Conservation (phyloP, 2,113 vertebrate genomes). For the Prionailurus bengalensis region DNA sequence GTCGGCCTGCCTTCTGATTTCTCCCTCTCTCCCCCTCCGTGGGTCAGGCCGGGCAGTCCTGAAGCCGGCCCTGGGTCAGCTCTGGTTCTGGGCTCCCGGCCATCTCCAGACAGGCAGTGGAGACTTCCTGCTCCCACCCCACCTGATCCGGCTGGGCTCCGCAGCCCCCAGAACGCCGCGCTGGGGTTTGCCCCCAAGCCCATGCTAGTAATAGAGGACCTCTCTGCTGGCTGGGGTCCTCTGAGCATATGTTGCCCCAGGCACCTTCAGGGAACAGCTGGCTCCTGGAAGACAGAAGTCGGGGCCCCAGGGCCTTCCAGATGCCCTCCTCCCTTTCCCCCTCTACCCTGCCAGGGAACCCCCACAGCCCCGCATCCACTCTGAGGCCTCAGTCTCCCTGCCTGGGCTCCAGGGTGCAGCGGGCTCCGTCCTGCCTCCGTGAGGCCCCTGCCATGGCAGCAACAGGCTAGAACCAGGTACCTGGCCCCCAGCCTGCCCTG, state of each 20-base stretch:
- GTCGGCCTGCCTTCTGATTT: background rate
- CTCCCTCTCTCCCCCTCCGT: accelerated
- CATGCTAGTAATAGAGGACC: background rate
- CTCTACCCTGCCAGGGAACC: accelerated
- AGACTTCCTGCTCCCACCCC: background rate
- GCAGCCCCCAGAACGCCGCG: background rate
- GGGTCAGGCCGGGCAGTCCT: background rate
- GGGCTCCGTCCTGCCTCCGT: background rate
- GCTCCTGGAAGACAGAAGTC: background rate
- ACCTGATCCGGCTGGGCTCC: accelerated
- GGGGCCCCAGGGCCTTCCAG: background rate
- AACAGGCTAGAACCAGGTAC: background rate
- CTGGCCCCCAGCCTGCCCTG: accelerated
- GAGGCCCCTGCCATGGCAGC: accelerated
- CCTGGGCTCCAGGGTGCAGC: background rate
- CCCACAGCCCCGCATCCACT: accelerated
- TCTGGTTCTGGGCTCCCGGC: background rate
- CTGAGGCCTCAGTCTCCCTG: background rate
- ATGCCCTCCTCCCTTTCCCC: accelerated
- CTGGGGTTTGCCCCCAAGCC: too few species aligned
- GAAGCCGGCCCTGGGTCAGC: background rate
- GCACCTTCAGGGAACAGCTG: accelerated
- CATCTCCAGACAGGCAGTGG: accelerated
- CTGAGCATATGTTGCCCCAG: background rate
- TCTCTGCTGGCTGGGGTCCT: background rate